Evolutionary conservation across 2,797 vertebrate species (phyloP).

Genomic region (Hemibagrus guttatus): DNA sequence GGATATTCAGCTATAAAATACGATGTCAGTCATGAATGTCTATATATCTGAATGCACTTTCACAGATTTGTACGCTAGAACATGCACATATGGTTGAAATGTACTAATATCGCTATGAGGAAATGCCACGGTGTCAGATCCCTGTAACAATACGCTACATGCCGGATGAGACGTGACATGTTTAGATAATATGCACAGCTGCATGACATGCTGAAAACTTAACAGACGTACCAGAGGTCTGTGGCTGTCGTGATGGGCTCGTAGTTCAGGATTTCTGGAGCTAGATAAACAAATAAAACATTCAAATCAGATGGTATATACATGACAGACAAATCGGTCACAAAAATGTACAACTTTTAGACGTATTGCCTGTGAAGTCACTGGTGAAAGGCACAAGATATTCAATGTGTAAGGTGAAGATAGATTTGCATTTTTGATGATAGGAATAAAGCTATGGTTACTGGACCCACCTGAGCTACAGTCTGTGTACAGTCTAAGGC

Average conservation of each 20-base stretch:
- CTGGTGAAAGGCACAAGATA: too few species aligned
- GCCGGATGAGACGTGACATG: background rate
- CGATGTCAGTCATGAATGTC: background rate
- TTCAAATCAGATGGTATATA: background rate
- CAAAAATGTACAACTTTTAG: background rate
- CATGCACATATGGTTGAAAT: background rate
- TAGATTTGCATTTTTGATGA: background rate
- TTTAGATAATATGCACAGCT: background rate
- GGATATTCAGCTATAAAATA: background rate
- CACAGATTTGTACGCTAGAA: background rate
- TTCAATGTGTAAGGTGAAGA: background rate
- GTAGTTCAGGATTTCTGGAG: slow-evolving; percentile 95
- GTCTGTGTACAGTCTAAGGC: background rate
- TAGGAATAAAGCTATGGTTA: background rate
- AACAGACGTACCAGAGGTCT: slow-evolving; percentile 89
- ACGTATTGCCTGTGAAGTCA: background rate
- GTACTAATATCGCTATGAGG: background rate
- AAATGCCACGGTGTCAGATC: background rate
- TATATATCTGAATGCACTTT: background rate
- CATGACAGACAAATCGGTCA: background rate
- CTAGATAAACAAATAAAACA: slow-evolving; percentile 66
- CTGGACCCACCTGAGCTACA: background rate
- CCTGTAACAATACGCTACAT: background rate
- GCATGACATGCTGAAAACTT: background rate
- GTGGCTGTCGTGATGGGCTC: slow-evolving; percentile 95